These are phyloP conservation scores for Tetheella fluctuosa DNA, from an alignment of 2,888 invertebrate species.

Conservation along the genomic window DNA sequence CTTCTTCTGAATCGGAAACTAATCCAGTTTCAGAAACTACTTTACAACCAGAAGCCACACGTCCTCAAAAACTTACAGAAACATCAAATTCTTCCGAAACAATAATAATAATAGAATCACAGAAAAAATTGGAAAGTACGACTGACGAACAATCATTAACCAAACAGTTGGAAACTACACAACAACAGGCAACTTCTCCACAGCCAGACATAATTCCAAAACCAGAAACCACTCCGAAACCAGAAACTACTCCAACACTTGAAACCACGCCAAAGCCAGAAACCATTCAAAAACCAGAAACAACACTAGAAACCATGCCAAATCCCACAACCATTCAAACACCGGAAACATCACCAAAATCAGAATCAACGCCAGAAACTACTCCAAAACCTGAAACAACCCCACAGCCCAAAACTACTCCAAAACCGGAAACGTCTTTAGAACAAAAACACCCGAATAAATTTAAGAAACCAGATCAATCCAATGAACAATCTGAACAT, in stretches of 20 bases:
- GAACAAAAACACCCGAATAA: neutral
- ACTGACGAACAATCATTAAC: neutral
- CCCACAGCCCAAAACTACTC: neutral
- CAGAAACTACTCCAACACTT: neutral
- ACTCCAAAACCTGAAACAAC: neutral
- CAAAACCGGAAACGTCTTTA: neutral
- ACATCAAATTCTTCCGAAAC: too few species aligned
- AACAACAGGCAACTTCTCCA: neutral
- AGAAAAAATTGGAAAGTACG: neutral
- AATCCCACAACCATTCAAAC: neutral
- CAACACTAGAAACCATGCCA: neutral
- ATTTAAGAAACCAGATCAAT: neutral
- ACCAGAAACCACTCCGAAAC: neutral
- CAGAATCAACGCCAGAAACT: conserved; percentile 2
- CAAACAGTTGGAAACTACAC: neutral
- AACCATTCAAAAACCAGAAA: neutral
- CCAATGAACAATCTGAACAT: neutral
- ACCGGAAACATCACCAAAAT: neutral
- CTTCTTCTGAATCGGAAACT: neutral
- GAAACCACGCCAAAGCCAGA: neutral
- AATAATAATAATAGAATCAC: neutral
- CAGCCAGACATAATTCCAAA: neutral
- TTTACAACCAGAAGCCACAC: neutral
- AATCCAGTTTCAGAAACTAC: neutral
- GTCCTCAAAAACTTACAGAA: too few species aligned